Percentiles rank a stretch among this genome's conserved stretches.
These are phyloP conservation scores for Erinaceus europaeus DNA, from an alignment of 2,113 vertebrate genomes.

Conservation along the genomic window DNA sequence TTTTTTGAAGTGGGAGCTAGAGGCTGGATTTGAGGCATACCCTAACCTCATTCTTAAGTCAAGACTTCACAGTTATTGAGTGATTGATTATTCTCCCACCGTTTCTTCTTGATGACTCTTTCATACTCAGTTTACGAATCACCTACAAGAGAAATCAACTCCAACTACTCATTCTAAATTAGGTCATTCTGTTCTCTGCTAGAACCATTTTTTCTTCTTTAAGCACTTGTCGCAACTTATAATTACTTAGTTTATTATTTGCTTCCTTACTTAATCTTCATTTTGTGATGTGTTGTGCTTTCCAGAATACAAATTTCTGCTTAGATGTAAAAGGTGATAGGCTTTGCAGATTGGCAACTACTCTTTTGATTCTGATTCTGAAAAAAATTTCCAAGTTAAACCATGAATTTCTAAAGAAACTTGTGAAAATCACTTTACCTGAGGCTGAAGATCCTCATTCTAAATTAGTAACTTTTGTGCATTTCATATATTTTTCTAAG, in stretches of 20 bases:
- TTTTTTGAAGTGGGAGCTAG: background rate
- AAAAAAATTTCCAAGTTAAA: background rate
- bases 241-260: conserved; percentile 29
- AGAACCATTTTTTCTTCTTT: background rate
- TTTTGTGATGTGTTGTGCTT: conserved; percentile 2
- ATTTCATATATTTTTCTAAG: background rate
- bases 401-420: background rate
- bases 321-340: background rate
- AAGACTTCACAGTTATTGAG: background rate
- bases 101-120: background rate
- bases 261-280: conserved; percentile 16
- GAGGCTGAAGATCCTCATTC: background rate
- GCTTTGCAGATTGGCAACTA: background rate
- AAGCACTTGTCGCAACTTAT: conserved; percentile 5
- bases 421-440: conserved; percentile 9
- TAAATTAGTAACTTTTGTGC: background rate
- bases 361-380: background rate
- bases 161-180: background rate
- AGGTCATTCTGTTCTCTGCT: background rate
- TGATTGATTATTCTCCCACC: background rate
- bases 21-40: background rate
- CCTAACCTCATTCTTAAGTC: background rate
- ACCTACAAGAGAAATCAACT: background rate
- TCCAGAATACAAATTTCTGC: background rate
- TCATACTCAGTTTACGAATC: conserved; percentile 9